Percentiles rank a stretch among this genome's conserved stretches.
Evolutionary conservation across 2,888 invertebrate species (phyloP).

Genomic region (Melangyna quadrimaculata): DNA sequence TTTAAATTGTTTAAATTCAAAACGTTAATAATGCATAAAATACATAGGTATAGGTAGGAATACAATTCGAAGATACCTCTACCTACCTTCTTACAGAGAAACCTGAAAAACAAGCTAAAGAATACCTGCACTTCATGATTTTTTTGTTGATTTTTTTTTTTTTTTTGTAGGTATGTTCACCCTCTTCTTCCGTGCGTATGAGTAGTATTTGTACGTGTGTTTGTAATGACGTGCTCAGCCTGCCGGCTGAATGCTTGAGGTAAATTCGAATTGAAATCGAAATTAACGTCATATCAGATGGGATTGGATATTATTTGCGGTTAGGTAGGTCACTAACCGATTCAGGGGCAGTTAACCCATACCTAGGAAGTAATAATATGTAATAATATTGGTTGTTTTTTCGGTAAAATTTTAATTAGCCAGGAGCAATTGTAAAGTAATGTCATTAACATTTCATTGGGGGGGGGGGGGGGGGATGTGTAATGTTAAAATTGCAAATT

Average conservation of each 20-base stretch:
- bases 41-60: not conserved
- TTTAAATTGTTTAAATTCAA: not conserved
- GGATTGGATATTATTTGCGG: conserved; percentile 52
- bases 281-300: conserved; percentile 41
- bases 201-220: not conserved
- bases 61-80: not conserved
- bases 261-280: conserved; percentile 64
- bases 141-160: not conserved
- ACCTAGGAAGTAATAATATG: conserved; percentile 46
- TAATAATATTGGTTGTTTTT: conserved; percentile 5
- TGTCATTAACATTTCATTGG: conserved; percentile 22
- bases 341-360: conserved; percentile 66
- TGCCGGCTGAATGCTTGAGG: conserved; percentile 51
- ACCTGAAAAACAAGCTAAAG: conserved; percentile 26
- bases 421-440: conserved; percentile 9
- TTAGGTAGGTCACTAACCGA: conserved; percentile 71
- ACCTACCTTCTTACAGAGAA: not conserved
- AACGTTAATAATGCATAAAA: not conserved
- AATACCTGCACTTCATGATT: conserved; percentile 30
- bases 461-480: not conserved
- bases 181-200: not conserved
- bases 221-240: conserved; percentile 32
- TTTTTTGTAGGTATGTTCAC: not conserved
- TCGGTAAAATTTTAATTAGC: conserved; percentile 11
- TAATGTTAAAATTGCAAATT: conserved; percentile 28